Conservation (phyloP, 2,113 vertebrate species). For the Rhabdornis inornatus region DNA sequence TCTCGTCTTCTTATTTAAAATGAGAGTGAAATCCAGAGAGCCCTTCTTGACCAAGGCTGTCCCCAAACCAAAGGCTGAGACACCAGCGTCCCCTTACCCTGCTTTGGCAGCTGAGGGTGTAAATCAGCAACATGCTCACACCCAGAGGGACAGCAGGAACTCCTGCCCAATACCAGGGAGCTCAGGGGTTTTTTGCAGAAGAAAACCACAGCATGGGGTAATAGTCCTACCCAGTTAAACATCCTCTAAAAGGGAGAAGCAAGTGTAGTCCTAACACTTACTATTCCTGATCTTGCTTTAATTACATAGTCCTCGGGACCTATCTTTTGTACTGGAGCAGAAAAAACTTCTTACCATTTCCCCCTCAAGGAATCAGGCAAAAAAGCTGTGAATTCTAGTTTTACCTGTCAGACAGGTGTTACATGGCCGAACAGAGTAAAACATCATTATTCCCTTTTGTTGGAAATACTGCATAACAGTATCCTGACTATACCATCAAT, state of each 20-base stretch:
- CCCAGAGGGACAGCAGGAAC: not conserved
- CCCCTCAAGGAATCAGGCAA: not conserved
- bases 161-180: not conserved
- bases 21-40: not conserved
- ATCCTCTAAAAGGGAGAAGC: not conserved
- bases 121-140: rapidly evolving
- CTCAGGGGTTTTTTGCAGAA: not conserved
- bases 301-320: not conserved
- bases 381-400: not conserved
- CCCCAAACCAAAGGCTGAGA: not conserved
- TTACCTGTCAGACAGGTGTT: not conserved
- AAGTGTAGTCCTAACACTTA: not conserved
- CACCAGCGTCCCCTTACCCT: rapidly evolving
- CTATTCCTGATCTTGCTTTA: not conserved
- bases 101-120: not conserved
- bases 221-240: not conserved
- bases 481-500: not conserved
- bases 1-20: not conserved
- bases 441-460: not conserved
- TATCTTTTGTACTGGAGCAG: not conserved
- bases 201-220: not conserved
- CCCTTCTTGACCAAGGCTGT: not conserved
- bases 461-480: not conserved
- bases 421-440: not conserved
- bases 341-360: not conserved